Evolutionary conservation across 2,113 vertebrate genomes (phyloP).

Genomic region (Rutilus rutilus): DNA sequence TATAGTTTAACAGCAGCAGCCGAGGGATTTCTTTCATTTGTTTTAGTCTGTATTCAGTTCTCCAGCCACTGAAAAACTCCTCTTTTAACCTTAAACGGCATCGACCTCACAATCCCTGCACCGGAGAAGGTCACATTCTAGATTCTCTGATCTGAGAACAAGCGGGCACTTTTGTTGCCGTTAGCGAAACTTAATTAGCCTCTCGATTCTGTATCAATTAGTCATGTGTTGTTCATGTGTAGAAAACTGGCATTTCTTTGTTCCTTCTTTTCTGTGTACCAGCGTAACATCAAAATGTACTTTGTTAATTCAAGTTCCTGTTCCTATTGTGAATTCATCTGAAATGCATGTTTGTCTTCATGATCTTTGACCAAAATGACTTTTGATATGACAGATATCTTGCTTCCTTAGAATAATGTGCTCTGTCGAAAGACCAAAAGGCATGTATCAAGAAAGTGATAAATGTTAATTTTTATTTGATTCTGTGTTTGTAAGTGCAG

Average conservation of each 20-base stretch:
- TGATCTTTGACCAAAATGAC: background rate
- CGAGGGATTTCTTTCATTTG: constrained; percentile 16
- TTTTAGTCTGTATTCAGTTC: background rate
- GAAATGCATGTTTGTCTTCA: no score
- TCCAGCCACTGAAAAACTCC: constrained; percentile 1
- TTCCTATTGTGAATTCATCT: background rate
- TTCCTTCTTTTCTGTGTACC: background rate
- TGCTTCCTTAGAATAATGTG: background rate
- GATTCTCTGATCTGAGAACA: background rate
- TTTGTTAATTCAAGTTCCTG: background rate
- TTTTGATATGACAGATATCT: background rate
- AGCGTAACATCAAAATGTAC: background rate
- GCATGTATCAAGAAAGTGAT: background rate
- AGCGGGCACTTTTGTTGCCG: background rate
- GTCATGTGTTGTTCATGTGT: background rate
- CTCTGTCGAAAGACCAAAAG: no score
- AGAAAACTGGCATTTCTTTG: background rate
- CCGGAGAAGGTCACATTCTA: background rate
- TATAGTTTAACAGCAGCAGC: constrained; percentile 12
- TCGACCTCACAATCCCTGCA: background rate
- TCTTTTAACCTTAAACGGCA: background rate
- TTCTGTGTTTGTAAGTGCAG: background rate
- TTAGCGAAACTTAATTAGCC: background rate
- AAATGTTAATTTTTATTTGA: background rate
- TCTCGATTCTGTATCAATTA: background rate